Conservation (phyloP, 2,797 vertebrate genomes). For the Acanthopagrus latus region DNA sequence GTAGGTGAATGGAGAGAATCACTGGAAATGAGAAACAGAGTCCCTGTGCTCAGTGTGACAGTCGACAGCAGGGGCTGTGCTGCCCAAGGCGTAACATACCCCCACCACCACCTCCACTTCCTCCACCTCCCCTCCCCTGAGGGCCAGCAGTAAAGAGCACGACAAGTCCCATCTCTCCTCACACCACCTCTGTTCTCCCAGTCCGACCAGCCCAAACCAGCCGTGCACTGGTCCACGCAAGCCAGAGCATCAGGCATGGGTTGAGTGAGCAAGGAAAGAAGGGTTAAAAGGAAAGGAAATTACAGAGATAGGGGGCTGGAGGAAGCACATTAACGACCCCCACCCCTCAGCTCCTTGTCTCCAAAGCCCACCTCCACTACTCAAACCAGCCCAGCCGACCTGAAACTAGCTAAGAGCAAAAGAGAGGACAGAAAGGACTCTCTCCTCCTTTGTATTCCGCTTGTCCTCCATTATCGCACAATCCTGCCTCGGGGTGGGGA, state of each 20-base stretch:
- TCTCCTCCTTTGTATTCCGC: conserved; percentile 22
- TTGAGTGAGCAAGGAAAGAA: conserved; percentile 56
- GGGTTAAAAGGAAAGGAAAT: conserved; percentile 48
- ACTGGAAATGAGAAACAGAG: conserved; percentile 54
- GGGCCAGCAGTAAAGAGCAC: conserved; percentile 75
- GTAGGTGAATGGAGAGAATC: conserved; percentile 42
- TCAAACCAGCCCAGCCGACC: conserved; percentile 39
- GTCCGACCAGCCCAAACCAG: conserved; percentile 45
- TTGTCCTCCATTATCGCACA: conserved; percentile 50
- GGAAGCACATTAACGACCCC: conserved; percentile 6
- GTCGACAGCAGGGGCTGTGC: conserved; percentile 74
- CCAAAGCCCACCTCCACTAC: conserved; percentile 39
- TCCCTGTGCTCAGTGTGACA: conserved; percentile 71
- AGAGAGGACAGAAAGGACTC: conserved; percentile 11
- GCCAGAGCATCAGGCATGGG: conserved; percentile 46
- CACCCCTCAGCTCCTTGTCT: conserved; percentile 6
- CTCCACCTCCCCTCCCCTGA: conserved; percentile 54
- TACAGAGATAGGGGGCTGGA: conserved; percentile 18
- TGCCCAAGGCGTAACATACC: conserved; percentile 66
- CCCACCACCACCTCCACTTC: conserved; percentile 38
- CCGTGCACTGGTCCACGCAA: conserved; percentile 39
- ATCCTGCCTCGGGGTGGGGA: conserved; percentile 37
- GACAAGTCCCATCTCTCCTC: conserved; percentile 57
- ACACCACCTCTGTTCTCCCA: conserved; percentile 45
- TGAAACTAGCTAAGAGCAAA: conserved; percentile 56